Evolutionary conservation across 2,113 vertebrate species (phyloP).

Genomic region (Climacteris rufus): DNA sequence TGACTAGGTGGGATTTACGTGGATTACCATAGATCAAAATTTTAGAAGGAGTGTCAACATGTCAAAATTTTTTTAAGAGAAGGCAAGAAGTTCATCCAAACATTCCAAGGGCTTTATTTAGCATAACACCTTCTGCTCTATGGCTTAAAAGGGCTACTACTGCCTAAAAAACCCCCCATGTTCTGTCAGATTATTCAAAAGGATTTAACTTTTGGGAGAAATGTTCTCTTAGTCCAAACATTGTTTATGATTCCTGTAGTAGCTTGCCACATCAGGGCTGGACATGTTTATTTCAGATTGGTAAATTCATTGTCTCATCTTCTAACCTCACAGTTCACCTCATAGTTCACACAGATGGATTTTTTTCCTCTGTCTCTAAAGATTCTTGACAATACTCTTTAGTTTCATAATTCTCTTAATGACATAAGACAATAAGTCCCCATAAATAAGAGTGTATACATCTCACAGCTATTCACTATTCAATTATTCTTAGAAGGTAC

Average conservation of each 20-base stretch:
- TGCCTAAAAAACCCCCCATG: neutral
- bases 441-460: neutral
- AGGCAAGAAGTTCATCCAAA: conserved; percentile 56
- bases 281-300: conserved; percentile 6
- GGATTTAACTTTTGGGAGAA: conserved; percentile 25
- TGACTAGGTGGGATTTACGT: conserved; percentile 58
- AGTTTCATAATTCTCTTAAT: neutral
- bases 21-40: conserved; percentile 67
- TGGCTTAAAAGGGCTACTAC: conserved; percentile 42
- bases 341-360: neutral
- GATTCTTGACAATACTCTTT: neutral
- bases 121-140: conserved; percentile 57
- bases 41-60: conserved; percentile 59
- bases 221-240: neutral
- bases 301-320: neutral
- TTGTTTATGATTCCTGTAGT: neutral
- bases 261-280: neutral
- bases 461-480: neutral
- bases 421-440: neutral
- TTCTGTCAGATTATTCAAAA: conserved; percentile 52
- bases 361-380: neutral
- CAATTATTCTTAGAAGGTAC: neutral
- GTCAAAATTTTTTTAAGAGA: conserved; percentile 62
- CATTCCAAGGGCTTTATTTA: conserved; percentile 60
- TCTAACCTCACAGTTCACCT: neutral